phyloP scores from a whole-genome alignment of 2,888 invertebrate genomes.

The Cheilosia urbana region DNA sequence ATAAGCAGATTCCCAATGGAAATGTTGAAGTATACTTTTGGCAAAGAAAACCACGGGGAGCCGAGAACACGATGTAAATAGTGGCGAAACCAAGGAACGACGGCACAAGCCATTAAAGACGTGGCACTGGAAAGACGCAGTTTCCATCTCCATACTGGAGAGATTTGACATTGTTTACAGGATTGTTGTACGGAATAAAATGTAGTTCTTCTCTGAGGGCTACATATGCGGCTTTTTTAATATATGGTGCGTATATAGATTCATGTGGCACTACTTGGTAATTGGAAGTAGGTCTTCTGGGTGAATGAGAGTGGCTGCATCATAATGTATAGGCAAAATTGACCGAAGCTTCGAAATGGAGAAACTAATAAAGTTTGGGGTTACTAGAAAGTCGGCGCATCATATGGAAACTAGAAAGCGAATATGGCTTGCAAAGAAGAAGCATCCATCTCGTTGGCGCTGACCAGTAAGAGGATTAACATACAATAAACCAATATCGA shows the following conservation, averaged over 20 bases:
- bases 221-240: slow-evolving; percentile 40
- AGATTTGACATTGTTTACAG: slow-evolving; percentile 70
- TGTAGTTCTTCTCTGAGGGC: background rate
- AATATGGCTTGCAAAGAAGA: too few relatives aligned
- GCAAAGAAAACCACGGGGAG: slow-evolving; percentile 45
- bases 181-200: slow-evolving; percentile 34
- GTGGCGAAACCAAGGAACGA: slow-evolving; percentile 50
- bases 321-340: too few relatives aligned
- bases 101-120: slow-evolving; percentile 61
- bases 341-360: too few relatives aligned
- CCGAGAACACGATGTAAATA: slow-evolving; percentile 62
- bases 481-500: too few relatives aligned
- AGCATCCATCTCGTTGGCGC: too few relatives aligned
- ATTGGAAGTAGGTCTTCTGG: background rate
- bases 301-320: too few relatives aligned
- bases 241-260: slow-evolving; percentile 54
- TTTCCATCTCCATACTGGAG: background rate
- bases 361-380: too few relatives aligned
- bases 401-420: too few relatives aligned
- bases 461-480: too few relatives aligned
- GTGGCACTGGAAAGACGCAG: slow-evolving; percentile 16
- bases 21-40: slow-evolving; percentile 43
- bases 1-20: slow-evolving; percentile 24
- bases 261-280: background rate
- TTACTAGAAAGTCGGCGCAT: too few relatives aligned